phyloP scores from a whole-genome alignment of 2,888 invertebrate species.

The Perizoma flavofasciatum region DNA sequence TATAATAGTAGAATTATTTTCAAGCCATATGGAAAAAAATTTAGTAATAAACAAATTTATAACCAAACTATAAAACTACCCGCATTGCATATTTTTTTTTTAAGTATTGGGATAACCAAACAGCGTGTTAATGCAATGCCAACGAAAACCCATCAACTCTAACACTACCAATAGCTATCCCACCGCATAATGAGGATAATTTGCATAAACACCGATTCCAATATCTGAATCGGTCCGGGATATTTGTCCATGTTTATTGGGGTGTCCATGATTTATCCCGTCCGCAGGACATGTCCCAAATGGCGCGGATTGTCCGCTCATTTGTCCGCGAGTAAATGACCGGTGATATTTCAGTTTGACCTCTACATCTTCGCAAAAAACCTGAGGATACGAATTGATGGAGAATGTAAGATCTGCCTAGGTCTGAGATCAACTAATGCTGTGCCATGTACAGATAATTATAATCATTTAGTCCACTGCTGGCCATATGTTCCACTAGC shows the following conservation, averaged over 20 bases:
- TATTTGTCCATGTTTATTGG: constrained; percentile 60
- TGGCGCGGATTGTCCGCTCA: constrained; percentile 60
- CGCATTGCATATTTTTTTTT: too few species aligned
- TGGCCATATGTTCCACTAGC: too few species aligned
- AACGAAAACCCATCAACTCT: constrained; percentile 2
- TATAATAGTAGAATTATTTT: too few species aligned
- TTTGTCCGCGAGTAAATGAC: constrained; percentile 65
- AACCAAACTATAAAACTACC: too few species aligned
- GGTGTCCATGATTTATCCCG: constrained; percentile 61
- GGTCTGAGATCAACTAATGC: constrained; percentile 1
- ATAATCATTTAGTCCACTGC: too few species aligned
- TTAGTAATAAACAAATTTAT: too few species aligned
- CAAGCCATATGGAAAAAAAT: too few species aligned
- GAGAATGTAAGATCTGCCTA: constrained; percentile 3
- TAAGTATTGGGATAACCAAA: background rate
- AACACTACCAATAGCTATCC: background rate
- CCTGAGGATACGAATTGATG: constrained; percentile 15
- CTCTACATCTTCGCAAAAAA: constrained; percentile 29
- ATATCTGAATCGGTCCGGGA: constrained; percentile 42
- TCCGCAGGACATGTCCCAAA: constrained; percentile 57
- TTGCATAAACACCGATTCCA: constrained; percentile 32
- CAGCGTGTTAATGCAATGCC: constrained; percentile 4
- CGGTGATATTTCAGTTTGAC: constrained; percentile 59
- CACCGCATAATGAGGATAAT: constrained; percentile 33
- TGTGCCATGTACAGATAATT: too few species aligned